phyloP scores from a whole-genome alignment of 2,113 vertebrate species.

The Hippoglossus stenolepis region DNA sequence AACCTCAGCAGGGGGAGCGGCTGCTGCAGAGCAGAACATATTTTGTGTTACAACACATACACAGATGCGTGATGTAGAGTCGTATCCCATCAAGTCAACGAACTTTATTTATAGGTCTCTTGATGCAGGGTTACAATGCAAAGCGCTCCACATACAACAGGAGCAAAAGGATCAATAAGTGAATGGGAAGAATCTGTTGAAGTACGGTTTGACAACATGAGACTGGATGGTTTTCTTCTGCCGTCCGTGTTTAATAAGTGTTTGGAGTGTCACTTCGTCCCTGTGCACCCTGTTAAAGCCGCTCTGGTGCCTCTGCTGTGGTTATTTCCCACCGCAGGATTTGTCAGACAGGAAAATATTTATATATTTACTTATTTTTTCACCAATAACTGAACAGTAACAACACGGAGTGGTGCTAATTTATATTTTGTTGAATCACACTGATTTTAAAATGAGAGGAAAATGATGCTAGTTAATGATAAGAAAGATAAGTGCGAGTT shows the following conservation, averaged over 20 bases:
- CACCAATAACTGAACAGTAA: background rate
- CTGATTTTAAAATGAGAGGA: slow-evolving; percentile 20
- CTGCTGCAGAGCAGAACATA: slow-evolving; percentile 1
- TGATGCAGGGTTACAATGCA: background rate
- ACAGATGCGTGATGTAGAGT: background rate
- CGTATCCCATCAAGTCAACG: background rate
- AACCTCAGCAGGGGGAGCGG: slow-evolving; percentile 2
- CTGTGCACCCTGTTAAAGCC: background rate
- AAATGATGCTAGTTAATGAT: slow-evolving; percentile 1
- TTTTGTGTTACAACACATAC: slow-evolving; percentile 10
- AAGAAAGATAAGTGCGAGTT: background rate
- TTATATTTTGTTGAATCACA: background rate
- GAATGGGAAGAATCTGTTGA: background rate
- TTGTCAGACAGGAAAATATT: background rate
- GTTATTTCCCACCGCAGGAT: background rate
- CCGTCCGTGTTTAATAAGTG: background rate
- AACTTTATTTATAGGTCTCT: background rate
- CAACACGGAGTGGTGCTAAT: background rate
- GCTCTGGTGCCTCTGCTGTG: background rate
- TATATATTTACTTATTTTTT: background rate
- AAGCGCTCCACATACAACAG: background rate
- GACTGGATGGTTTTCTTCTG: background rate
- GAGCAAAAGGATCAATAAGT: slow-evolving; percentile 1
- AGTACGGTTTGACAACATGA: background rate
- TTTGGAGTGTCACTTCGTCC: slow-evolving; percentile 8